Evolutionary conservation across 2,113 vertebrate genomes (phyloP).

Genomic region (Grallaria varia): DNA sequence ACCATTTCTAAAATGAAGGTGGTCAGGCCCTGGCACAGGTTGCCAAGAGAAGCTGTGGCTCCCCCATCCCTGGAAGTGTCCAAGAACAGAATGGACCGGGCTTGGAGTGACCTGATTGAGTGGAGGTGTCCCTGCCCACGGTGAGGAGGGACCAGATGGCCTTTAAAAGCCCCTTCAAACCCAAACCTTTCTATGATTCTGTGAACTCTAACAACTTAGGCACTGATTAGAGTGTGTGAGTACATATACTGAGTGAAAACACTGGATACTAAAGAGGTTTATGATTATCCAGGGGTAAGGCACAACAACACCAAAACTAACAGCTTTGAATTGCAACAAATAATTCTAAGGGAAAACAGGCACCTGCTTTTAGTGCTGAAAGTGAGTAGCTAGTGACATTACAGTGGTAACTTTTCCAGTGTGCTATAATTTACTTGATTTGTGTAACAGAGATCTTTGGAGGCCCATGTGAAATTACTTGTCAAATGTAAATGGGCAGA

Average conservation of each 20-base stretch:
- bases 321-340: background rate
- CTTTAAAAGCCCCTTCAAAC: background rate
- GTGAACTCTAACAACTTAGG: background rate
- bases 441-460: background rate
- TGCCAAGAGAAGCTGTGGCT: background rate
- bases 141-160: too few relatives aligned
- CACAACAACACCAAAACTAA: background rate
- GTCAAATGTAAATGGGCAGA: background rate
- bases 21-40: background rate
- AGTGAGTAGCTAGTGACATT: background rate
- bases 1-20: background rate
- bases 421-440: background rate
- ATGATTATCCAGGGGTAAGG: background rate
- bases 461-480: background rate
- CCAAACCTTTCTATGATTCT: background rate
- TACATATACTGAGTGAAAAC: background rate
- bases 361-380: background rate
- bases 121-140: background rate
- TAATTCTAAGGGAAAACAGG: background rate
- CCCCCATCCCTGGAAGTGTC: background rate
- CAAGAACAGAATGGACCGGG: rapidly evolving
- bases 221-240: background rate
- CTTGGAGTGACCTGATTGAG: background rate
- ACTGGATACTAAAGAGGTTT: background rate
- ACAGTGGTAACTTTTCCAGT: background rate